A percentile compares a stretch with the other conserved stretches of the same genome.
phyloP scores from a whole-genome alignment of 2,888 invertebrate species.

The Hofmannophila pseudospretella region DNA sequence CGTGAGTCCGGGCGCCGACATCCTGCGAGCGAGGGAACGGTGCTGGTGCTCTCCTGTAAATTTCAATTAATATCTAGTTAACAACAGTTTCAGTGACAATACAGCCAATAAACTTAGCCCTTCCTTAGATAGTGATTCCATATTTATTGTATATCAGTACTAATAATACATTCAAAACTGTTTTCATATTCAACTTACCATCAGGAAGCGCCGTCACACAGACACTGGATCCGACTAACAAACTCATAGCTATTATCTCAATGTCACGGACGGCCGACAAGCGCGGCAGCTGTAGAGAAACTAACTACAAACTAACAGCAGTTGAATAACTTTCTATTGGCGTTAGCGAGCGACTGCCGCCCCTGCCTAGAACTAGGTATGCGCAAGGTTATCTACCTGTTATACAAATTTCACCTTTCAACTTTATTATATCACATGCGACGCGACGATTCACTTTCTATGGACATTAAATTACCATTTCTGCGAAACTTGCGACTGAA shows the following conservation, averaged over 20 bases:
- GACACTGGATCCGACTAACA: conserved; percentile 47
- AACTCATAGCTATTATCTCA: conserved; percentile 32
- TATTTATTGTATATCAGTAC: too few relatives aligned
- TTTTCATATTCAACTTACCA: too few relatives aligned
- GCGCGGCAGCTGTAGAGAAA: conserved; percentile 22
- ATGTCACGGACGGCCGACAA: conserved; percentile 14
- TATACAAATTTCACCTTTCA: conserved; percentile 62
- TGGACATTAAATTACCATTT: conserved; percentile 25
- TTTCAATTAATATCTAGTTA: not conserved
- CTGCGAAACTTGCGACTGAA: too few relatives aligned
- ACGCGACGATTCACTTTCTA: conserved; percentile 54
- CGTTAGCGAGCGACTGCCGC: conserved; percentile 12
- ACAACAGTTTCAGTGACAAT: too few relatives aligned
- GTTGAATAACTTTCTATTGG: conserved; percentile 35
- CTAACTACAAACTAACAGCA: conserved; percentile 24
- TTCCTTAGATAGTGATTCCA: too few relatives aligned
- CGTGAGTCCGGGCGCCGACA: conserved; percentile 77
- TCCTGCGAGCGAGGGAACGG: conserved; percentile 49
- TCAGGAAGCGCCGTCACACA: conserved; percentile 49
- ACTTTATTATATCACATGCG: conserved; percentile 54
- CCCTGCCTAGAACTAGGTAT: conserved; percentile 24
- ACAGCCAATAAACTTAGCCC: too few relatives aligned
- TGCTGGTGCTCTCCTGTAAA: conserved; percentile 40
- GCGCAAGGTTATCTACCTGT: conserved; percentile 41
- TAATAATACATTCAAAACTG: too few relatives aligned